Base-by-base conservation (phyloP, 37 sponge, comb jelly and placozoan genomes). In the Theonella swinhoei region DNA sequence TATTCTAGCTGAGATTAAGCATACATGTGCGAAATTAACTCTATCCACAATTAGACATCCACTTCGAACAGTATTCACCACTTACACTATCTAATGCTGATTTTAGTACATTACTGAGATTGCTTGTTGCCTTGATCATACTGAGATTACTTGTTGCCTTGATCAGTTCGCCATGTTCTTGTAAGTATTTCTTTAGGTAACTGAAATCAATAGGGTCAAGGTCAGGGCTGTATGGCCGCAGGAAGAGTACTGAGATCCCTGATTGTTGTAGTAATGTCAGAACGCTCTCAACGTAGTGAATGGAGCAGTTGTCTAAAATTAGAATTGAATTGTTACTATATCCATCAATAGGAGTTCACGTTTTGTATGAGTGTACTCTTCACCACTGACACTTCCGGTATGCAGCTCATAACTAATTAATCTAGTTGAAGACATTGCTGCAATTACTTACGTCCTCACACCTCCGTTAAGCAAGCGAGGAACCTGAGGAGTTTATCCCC, bases 161-260 rank as follows among this genome's bases (percentile, higher is more conserved):
- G 7, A 71, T 17, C 1, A 71, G 8, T 31, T 81, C 82, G 58
- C 71, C 82, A 71, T 81, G 82, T 71, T 81, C 82, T 81, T 81
- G n/a, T 54, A 81, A 39, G 70, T 71, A 34, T 81, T 81, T 4
- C 70, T 33, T 60, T 33, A 77, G 34, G 64, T 77, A 31, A 77
- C 60, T 19, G 64, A 80, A 68, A 68, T 87, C 87, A 22, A 80
- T 74, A 5, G 87, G 87, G 65, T 79, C 74, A 22, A 80, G 66
- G 41, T 87, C 80, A 26, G 87, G 87, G 39, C 81, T 80, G 29
- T 87, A 87, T 73, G 87, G 87, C 24, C 81, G 87, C 19, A 87
- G 75, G 62, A 42, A 86, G 9, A 77, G 28, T 8, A 60, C 64
- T 25, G 72, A 5, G n/a, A 78, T 86, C 11, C 81, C 80, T 74